These are phyloP conservation scores for Chrysocyon brachyurus DNA, from an alignment of 2,797 vertebrate genomes.

Conservation along the genomic window DNA sequence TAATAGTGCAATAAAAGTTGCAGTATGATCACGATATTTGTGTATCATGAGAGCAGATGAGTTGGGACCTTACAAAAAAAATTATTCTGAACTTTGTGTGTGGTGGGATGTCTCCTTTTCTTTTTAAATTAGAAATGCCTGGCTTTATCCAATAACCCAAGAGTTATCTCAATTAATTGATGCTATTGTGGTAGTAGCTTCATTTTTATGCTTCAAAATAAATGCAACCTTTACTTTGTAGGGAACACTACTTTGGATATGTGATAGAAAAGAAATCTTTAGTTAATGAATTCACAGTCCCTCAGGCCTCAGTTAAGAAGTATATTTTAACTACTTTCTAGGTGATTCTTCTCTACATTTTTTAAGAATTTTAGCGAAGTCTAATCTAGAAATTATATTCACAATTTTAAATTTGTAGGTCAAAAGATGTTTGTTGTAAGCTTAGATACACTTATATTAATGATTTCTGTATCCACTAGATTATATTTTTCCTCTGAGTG, in stretches of 20 bases:
- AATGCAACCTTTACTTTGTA: not conserved
- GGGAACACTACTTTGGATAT: not conserved
- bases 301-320: slow-evolving; percentile 43
- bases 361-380: not conserved
- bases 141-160: not conserved
- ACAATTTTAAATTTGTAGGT: slow-evolving; percentile 33
- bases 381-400: slow-evolving; percentile 38
- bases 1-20: not conserved
- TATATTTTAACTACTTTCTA: slow-evolving; percentile 40
- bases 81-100: not conserved
- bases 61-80: not conserved
- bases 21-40: not conserved
- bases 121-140: slow-evolving; percentile 22
- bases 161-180: not conserved
- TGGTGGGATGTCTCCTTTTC: not conserved
- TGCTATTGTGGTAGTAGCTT: not conserved
- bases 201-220: slow-evolving; percentile 40
- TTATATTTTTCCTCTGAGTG: not conserved
- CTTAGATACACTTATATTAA: not conserved
- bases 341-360: not conserved
- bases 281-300: slow-evolving; percentile 21
- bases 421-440: not conserved
- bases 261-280: slow-evolving; percentile 33
- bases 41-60: not conserved
- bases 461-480: not conserved